Evolutionary conservation across 2,888 invertebrate species (phyloP).

Genomic region (Zaprionus bogoriensis): DNA sequence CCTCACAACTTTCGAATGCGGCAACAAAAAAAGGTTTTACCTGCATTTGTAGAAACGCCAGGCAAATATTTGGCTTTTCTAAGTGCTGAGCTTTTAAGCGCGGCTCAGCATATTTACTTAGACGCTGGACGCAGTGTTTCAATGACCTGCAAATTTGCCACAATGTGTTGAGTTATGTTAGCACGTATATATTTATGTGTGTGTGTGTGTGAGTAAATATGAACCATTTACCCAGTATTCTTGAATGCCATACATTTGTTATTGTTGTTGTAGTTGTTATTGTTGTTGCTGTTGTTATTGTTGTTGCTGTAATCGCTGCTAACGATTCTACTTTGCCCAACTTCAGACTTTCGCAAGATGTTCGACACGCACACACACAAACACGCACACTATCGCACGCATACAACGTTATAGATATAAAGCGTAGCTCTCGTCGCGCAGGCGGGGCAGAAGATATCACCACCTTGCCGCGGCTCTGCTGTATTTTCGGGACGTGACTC

Average conservation of each 20-base stretch:
- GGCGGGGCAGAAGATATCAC: conserved; percentile 37
- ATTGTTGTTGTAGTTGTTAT: conserved; percentile 37
- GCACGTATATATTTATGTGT: conserved; percentile 18
- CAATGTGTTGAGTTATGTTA: conserved; percentile 7
- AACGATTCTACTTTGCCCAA: conserved; percentile 40
- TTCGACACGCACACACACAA: conserved; percentile 32
- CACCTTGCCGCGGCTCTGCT: conserved; percentile 21
- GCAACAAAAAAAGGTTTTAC: neutral
- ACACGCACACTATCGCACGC: conserved; percentile 14
- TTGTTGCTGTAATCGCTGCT: conserved; percentile 36
- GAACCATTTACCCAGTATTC: conserved; percentile 41
- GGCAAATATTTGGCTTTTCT: conserved; percentile 34
- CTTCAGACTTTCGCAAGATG: conserved; percentile 61
- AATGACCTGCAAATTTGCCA: neutral
- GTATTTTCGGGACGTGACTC: conserved; percentile 50
- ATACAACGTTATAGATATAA: conserved; percentile 44
- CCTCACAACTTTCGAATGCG: neutral
- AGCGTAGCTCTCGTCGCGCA: conserved; percentile 18
- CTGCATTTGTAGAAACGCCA: neutral
- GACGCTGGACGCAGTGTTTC: neutral
- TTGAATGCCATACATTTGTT: conserved; percentile 31
- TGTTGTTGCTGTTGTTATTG: conserved; percentile 22
- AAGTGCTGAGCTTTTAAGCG: conserved; percentile 35
- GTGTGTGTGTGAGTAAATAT: conserved; percentile 46
- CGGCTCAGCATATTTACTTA: conserved; percentile 11